Evolutionary conservation across 2,113 vertebrate genomes (phyloP).

Genomic region (Neopipo cinnamomea): DNA sequence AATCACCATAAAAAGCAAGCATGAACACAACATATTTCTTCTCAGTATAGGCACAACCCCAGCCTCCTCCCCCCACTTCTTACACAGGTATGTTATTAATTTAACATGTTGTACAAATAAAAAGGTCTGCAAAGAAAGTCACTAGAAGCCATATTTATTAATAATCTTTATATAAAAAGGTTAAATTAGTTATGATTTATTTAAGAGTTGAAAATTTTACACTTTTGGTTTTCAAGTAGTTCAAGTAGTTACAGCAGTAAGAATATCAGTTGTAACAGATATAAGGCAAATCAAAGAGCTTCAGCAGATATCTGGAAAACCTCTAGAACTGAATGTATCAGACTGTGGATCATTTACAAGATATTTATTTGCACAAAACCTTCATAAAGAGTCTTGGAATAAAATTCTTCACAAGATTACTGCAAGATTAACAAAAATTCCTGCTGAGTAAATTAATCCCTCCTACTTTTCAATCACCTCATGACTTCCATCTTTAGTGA

Average conservation of each 20-base stretch:
- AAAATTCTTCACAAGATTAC: background rate
- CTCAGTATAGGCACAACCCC: background rate
- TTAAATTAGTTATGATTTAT: background rate
- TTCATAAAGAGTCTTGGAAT: background rate
- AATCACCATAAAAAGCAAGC: constrained; percentile 31
- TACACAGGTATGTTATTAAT: background rate
- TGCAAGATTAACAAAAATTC: background rate
- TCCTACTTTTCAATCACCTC: background rate
- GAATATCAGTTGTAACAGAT: background rate
- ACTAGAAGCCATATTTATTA: background rate
- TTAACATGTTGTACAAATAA: background rate
- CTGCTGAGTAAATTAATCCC: background rate
- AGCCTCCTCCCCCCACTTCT: background rate
- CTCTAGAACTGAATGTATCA: background rate
- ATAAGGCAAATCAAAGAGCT: background rate
- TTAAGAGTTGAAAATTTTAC: background rate
- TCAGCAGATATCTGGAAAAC: background rate
- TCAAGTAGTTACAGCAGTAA: background rate
- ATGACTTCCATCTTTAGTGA: background rate
- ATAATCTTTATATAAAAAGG: background rate
- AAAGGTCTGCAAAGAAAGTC: background rate
- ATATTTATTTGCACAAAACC: background rate
- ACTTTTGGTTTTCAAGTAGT: rapidly evolving
- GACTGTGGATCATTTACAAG: background rate
- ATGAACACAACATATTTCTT: background rate